These are phyloP conservation scores for Prochilodus magdalenae DNA, from an alignment of 2,113 vertebrate species.

Conservation along the genomic window DNA sequence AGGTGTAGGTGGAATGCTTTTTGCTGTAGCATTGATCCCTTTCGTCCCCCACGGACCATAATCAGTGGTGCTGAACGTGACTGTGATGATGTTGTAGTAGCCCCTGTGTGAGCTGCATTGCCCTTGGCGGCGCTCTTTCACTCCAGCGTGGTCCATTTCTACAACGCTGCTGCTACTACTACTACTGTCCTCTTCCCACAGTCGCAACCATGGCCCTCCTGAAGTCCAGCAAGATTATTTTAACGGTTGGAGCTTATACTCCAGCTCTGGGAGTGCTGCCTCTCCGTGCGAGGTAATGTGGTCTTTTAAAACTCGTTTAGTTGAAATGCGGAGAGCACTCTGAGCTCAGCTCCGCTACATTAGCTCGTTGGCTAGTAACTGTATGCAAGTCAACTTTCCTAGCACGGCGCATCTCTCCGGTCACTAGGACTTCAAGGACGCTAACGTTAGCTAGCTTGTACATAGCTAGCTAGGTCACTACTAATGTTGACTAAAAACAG, in stretches of 20 bases:
- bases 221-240: constrained; percentile 46
- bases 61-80: not conserved
- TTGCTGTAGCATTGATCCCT: too few species aligned
- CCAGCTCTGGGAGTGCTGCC: constrained; percentile 46
- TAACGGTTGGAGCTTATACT: constrained; percentile 24
- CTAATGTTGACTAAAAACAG: too few species aligned
- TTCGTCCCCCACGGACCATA: too few species aligned
- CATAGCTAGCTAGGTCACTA: not conserved
- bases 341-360: not conserved
- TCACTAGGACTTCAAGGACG: not conserved
- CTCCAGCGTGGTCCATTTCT: not conserved
- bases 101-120: not conserved
- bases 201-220: constrained; percentile 52
- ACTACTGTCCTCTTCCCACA: not conserved
- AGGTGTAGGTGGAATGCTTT: too few species aligned
- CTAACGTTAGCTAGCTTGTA: not conserved
- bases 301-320: not conserved
- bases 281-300: constrained; percentile 52
- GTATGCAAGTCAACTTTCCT: not conserved
- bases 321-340: not conserved
- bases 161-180: not conserved
- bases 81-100: constrained; percentile 10
- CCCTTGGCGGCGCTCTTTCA: constrained; percentile 47
- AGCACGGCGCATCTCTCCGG: not conserved
- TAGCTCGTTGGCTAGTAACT: not conserved